A percentile compares a stretch with the other conserved stretches of the same genome.
phyloP scores from a whole-genome alignment of 2,888 invertebrate species.

The Bombyx huttoni region DNA sequence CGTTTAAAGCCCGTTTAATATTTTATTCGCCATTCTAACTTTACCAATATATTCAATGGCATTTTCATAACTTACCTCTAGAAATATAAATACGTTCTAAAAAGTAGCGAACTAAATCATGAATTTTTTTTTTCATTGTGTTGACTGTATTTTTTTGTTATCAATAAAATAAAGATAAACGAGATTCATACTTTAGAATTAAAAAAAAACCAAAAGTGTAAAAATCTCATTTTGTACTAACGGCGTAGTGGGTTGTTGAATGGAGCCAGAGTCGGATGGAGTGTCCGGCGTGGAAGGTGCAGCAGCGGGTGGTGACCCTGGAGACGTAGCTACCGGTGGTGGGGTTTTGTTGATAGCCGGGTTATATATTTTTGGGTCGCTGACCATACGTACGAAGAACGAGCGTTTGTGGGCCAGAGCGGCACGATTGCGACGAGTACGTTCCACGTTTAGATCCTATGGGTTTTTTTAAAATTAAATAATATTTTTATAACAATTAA shows the following conservation, averaged over 20 bases:
- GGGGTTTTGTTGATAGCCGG: slow-evolving; percentile 88
- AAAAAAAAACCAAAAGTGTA: background rate
- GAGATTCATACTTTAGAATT: too few relatives aligned
- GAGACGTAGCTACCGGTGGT: slow-evolving; percentile 72
- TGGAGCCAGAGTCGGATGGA: slow-evolving; percentile 28
- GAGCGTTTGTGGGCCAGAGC: slow-evolving; percentile 92
- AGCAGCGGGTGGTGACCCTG: slow-evolving; percentile 59
- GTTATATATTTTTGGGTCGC: slow-evolving; percentile 96
- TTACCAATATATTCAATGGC: too few relatives aligned
- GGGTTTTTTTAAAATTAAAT: background rate
- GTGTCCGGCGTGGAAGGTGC: slow-evolving; percentile 46
- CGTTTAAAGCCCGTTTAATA: too few relatives aligned
- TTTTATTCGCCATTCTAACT: too few relatives aligned
- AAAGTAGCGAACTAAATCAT: too few relatives aligned
- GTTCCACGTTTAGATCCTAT: slow-evolving; percentile 81
- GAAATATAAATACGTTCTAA: too few relatives aligned
- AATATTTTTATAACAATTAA: too few relatives aligned
- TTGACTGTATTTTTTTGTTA: too few relatives aligned
- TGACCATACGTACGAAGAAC: slow-evolving; percentile 97
- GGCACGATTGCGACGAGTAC: slow-evolving; percentile 82
- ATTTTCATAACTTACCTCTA: too few relatives aligned
- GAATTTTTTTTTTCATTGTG: too few relatives aligned
- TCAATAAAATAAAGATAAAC: too few relatives aligned
- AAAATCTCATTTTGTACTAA: slow-evolving; percentile 17
- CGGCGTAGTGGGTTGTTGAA: slow-evolving; percentile 39